Evolutionary conservation across 2,888 invertebrate genomes (phyloP).

Genomic region (Argyresthia albistria): DNA sequence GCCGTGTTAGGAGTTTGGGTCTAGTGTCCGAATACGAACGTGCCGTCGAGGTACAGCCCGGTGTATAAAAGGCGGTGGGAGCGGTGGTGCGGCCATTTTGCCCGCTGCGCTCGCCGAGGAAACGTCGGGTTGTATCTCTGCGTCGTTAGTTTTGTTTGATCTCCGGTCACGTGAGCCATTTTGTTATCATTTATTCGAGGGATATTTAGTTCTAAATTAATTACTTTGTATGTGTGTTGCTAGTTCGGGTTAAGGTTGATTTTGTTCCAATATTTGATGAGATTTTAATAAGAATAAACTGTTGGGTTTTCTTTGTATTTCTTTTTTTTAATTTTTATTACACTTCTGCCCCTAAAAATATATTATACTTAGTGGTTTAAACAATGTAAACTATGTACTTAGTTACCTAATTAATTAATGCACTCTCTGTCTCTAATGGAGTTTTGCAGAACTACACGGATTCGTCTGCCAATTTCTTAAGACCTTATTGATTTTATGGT

Average conservation of each 20-base stretch:
- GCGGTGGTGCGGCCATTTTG: not conserved
- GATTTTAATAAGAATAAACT: not conserved
- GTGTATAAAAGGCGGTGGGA: too few relatives aligned
- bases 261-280: not conserved
- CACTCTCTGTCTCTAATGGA: too few relatives aligned
- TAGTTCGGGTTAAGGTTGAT: not conserved
- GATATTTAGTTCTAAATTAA: not conserved
- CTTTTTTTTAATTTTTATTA: too few relatives aligned
- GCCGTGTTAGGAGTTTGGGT: not conserved
- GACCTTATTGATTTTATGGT: too few relatives aligned
- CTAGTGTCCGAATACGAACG: not conserved
- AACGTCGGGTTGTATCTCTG: not conserved
- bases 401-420: too few relatives aligned
- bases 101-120: not conserved
- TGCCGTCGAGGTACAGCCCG: not conserved
- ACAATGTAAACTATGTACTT: too few relatives aligned
- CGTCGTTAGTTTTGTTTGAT: not conserved
- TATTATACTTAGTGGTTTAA: too few relatives aligned
- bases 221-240: not conserved
- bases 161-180: not conserved
- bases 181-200: not conserved
- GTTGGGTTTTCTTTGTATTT: not conserved
- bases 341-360: too few relatives aligned
- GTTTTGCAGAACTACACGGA: too few relatives aligned
- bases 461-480: too few relatives aligned